A percentile compares a stretch with the other conserved stretches of the same genome.
Evolutionary conservation across 2,888 invertebrate species (phyloP).

Genomic region (Bruchidius siliquastri): DNA sequence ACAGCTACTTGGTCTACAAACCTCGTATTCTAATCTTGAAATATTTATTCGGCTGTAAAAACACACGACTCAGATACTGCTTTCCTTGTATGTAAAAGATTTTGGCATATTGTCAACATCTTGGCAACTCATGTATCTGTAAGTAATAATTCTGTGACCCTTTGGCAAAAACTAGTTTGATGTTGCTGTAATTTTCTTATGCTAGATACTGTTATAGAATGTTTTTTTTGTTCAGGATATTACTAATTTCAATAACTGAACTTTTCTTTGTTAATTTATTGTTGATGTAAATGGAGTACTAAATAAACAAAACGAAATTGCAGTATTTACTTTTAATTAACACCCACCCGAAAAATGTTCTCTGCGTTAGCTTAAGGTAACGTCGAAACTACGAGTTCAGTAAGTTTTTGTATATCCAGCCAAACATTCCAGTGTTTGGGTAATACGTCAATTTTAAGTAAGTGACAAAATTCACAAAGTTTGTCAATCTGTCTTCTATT

Average conservation of each 20-base stretch:
- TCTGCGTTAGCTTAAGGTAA: too few relatives aligned
- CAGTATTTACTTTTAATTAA: background rate
- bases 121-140: background rate
- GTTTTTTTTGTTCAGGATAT: background rate
- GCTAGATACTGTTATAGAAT: background rate
- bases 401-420: too few relatives aligned
- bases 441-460: too few relatives aligned
- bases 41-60: too few relatives aligned
- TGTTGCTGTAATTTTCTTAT: background rate
- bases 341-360: too few relatives aligned
- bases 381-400: too few relatives aligned
- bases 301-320: background rate
- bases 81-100: background rate
- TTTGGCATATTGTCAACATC: background rate
- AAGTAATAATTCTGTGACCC: background rate
- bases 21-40: too few relatives aligned
- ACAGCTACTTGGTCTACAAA: too few relatives aligned
- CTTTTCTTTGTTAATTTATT: background rate
- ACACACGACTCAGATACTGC: too few relatives aligned
- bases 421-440: too few relatives aligned
- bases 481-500: too few relatives aligned
- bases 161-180: background rate
- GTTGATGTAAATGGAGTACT: background rate
- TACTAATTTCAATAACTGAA: background rate
- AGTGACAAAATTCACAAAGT: too few relatives aligned